Conservation (phyloP, 2,888 invertebrate genomes). For the Craniophora ligustri region DNA sequence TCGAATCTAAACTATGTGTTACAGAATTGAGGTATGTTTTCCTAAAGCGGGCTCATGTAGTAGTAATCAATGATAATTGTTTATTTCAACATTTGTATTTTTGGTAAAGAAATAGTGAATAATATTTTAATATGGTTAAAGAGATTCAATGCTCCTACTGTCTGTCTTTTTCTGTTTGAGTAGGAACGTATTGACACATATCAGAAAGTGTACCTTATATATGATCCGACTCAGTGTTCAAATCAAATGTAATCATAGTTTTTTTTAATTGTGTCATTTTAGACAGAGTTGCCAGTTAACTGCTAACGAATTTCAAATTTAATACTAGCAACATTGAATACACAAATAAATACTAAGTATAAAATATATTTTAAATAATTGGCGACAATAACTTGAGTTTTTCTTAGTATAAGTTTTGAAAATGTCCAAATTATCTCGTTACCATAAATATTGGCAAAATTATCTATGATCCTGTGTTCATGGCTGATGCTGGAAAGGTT, state of each 20-base stretch:
- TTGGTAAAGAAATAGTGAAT: no score
- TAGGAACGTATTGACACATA: no score
- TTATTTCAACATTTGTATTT: no score
- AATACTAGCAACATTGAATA: conserved; percentile 41
- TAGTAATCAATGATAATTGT: no score
- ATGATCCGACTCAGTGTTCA: not conserved
- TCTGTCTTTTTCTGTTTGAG: no score
- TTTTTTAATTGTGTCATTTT: not conserved
- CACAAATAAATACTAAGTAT: conserved; percentile 38
- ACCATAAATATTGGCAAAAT: conserved; percentile 57
- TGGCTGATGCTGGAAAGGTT: conserved; percentile 19
- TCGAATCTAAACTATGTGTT: no score
- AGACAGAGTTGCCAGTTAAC: conserved; percentile 3
- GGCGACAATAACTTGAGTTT: conserved; percentile 63
- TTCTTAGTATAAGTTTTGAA: conserved; percentile 52
- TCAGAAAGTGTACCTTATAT: no score
- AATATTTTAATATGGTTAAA: no score
- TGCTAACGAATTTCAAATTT: conserved; percentile 22
- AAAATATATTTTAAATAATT: conserved; percentile 44
- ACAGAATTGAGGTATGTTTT: no score
- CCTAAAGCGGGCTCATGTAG: no score
- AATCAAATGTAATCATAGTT: not conserved
- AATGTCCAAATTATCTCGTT: conserved; percentile 61
- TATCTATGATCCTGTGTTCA: conserved; percentile 34
- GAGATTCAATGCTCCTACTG: no score